Conservation (phyloP, 2,113 vertebrate genomes). For the Bubo scandiacus region DNA sequence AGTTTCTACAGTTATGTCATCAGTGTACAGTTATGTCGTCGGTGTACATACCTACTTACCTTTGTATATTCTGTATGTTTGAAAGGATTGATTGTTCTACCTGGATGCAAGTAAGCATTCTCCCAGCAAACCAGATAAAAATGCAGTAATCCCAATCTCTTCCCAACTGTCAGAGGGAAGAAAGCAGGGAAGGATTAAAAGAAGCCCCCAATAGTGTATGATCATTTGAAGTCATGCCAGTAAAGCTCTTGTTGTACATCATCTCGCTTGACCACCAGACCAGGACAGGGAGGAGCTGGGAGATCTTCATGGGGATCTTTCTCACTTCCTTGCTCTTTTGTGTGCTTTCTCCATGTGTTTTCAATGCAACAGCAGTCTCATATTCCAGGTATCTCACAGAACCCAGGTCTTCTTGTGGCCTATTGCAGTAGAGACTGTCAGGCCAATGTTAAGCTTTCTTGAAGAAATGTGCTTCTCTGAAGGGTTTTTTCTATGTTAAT, state of each 20-base stretch:
- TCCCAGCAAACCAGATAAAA: neutral
- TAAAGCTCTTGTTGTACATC: neutral
- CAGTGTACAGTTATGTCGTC: too few species aligned
- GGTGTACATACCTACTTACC: too few species aligned
- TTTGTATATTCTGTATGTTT: neutral
- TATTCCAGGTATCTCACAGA: neutral
- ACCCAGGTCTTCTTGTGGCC: neutral
- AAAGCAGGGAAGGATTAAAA: neutral
- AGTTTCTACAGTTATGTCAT: neutral
- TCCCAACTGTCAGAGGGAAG: neutral
- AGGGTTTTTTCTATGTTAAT: neutral
- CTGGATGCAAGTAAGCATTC: neutral
- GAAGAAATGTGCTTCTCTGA: neutral
- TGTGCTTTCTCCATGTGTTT: neutral
- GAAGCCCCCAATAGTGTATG: neutral
- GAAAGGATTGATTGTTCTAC: neutral
- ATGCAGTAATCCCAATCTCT: neutral
- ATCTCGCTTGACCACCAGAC: neutral
- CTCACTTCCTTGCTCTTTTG: neutral
- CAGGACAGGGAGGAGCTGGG: neutral
- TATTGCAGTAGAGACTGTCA: neutral
- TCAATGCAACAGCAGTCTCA: neutral
- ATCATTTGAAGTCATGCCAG: neutral
- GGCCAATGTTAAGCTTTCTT: neutral
- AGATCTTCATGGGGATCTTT: neutral